Base-by-base conservation (phyloP, 2,797 vertebrate genomes). In the Ambastaia sidthimunki region DNA sequence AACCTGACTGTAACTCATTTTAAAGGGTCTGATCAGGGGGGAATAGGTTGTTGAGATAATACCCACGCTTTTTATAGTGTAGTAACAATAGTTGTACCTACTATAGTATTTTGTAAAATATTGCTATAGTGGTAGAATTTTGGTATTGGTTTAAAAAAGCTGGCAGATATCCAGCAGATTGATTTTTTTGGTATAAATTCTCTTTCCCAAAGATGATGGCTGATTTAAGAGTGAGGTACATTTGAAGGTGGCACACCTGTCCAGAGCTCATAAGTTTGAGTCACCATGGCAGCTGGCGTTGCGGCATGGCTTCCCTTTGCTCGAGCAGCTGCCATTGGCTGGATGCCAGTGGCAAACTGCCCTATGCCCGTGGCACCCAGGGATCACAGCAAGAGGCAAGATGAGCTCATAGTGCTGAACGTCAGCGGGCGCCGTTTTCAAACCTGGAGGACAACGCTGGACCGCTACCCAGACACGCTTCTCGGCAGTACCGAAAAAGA, bases 291-390 rank as follows among this genome's bases (percentile, higher is more conserved):
- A 65, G 94, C 96, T 0, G 98, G 98, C 82, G 96, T 98, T 23
- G 96, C 97, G 23, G 97, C 97, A 4, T 99, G 98, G 98, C 90
- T 99, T 87, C 97, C 98, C 60, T 99, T 99, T 28, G 97, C 97
- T 85, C 93, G 98, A 92, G 97, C 98, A 2, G 97, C 98, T 0
- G 97, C 98, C 87, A 99, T 99, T 76, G 98, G 97, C 84, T 99
- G 98, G 98, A 99, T 99, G 97, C 98, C 98, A 0, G 96, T 99
- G 87, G 98, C 98, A 92, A 99, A 96, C 90, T 97, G 97, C 50
- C 96, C 97, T 80, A 99, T 99, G 98, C 98, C 98, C 0, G 74
- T 97, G 3, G 96, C 97, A 52, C 98, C 97, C 0, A 87, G 92
- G 0, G 97, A 97, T 88, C 96, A 96, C 81, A 96, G 92, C 80